These are phyloP conservation scores for Drosophila melanogaster DNA, from an alignment of 1,140 invertebrate species.

Conservation along the genomic window Release_6_plus_ISO1_MT NC_004354.4:18225001-18225500, in stretches of 20 bases:
- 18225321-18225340: conserved; percentile 32
- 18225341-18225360: conserved; percentile 6
- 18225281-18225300: conserved; percentile 15
- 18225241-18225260: not conserved
- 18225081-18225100: conserved; percentile 77
- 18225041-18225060: conserved; percentile 33
- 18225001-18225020: not conserved
- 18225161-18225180: conserved; percentile 43
- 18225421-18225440: conserved; percentile 23
- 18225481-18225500: conserved; percentile 16
- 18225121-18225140: conserved; percentile 43
- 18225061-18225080: conserved; percentile 68
- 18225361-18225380: not conserved
- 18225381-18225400: not conserved
- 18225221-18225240: not conserved
- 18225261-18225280: conserved; percentile 2
- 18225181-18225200: conserved; percentile 7
- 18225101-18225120: conserved; percentile 58
- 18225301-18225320: conserved; percentile 13
- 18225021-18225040: not conserved
- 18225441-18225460: conserved; percentile 21
- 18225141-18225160: conserved; percentile 31
- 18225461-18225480: conserved; percentile 52
- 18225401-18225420: conserved; percentile 16
- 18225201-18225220: not conserved